Base-by-base conservation (phyloP, 2,888 invertebrate species). In the Scaeva pyrastri region DNA sequence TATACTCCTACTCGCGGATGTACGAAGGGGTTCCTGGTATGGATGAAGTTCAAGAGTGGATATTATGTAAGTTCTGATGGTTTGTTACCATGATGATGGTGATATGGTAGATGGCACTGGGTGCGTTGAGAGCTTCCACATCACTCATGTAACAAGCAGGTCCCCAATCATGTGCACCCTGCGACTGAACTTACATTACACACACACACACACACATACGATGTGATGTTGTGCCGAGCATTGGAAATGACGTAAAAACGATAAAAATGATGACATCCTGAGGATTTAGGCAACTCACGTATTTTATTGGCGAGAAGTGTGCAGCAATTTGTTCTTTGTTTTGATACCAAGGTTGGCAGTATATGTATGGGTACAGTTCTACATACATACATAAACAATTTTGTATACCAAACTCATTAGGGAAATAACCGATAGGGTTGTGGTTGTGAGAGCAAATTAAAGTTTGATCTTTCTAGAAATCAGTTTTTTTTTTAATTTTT, bases 281-380 rank as follows among this genome's bases (percentile, higher is more conserved):
- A 10, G 45, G 50, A 52, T 70, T 6, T 19, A 62, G 62, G 66
- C 62, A 48, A 56, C 76, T 72, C 77, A 83, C 78, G 83, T 83
- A 79, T 71, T 74, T 71, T 56, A 74, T 79, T 83, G 77, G 78
- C 31, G 68, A 23, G 55, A 73, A 78, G 78, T 48, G 62, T 83
- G 55, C 68, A 68, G 68, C 70, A 78, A 83, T 83, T 83, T 79
- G 79, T 78, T 56, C 43, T 55, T 58, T 56, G 56, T 70, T 70
- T 74, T 52, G 43, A 68, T 55, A 31, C 5, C 6, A 31, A 31
- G 6, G 31, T n/a, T n/a, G n/a, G n/a, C n/a, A n/a, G n/a, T 31
- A n/a, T n/a, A 31, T 8, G 8, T 31, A 31, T 31, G 31, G 31
- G 31, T 31, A 31, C 31, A 3, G 6, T 31, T 31, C 6, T 5